Conservation (phyloP, 1,140 invertebrate genomes). For the Batillaria attramentaria region DNA sequence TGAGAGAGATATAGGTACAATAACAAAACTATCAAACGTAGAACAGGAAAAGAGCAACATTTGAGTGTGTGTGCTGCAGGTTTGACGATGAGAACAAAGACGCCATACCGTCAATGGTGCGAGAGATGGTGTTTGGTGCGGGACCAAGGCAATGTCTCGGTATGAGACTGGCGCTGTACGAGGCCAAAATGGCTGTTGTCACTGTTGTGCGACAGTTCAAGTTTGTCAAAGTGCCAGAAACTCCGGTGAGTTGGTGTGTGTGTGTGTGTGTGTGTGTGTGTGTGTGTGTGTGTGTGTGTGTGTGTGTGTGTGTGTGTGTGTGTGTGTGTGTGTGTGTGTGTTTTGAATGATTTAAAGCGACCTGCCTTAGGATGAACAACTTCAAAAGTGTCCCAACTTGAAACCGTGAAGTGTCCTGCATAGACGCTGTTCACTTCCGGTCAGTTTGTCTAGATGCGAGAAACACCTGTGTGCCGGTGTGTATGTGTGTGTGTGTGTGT, state of each 20-base stretch:
- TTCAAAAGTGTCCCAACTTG: background rate
- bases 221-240: conserved; percentile 30
- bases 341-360: background rate
- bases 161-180: conserved; percentile 73
- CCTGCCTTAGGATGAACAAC: background rate
- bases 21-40: background rate
- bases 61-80: no score
- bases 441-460: background rate
- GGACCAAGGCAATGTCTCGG: conserved; percentile 79
- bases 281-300: no score
- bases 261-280: no score
- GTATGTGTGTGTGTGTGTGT: conserved; percentile 15
- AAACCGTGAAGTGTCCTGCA: no score
- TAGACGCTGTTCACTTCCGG: no score
- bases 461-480: background rate
- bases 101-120: background rate
- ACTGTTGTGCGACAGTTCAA: conserved; percentile 56
- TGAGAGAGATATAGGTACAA: background rate
- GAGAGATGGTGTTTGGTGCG: conserved; percentile 62
- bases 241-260: conserved; percentile 45
- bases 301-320: no score
- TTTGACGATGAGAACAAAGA: no score
- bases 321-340: no score
- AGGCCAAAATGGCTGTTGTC: conserved; percentile 73
- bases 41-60: background rate